Base-by-base conservation (phyloP, 2,797 vertebrate genomes). In the Sternotherus odoratus region DNA sequence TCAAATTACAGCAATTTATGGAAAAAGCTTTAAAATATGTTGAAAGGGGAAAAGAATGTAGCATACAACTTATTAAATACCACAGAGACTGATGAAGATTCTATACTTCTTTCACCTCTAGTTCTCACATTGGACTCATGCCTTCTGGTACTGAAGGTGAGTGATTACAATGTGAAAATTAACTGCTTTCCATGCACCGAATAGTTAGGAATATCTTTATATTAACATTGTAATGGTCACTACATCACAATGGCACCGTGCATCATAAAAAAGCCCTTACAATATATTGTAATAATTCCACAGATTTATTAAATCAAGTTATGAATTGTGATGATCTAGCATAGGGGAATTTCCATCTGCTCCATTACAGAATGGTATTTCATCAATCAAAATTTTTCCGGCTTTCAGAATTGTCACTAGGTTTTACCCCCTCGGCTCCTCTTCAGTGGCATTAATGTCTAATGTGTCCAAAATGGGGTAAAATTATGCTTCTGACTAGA, bases 291-390 rank as follows among this genome's bases (percentile, higher is more conserved):
- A 69, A 84, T 93, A 95, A 90, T 84, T 95, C 90, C 94, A 86
- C 56, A 72, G 86, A 91, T 95, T 97, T 97, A 93, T 95, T 81
- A 88, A 92, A 79, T 28, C 33, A 53, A 92, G 91, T 94, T 95
- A 88, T 90, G 57, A 95, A 88, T 94, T 92, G 91, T 92, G 92
- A 77, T 87, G 74, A 93, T 91, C 79, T 57, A 72, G 83, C 89
- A 92, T 92, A 85, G 92, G 87, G 69, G 63, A 69, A 95, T 77
- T 95, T 81, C 86, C 88, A 95, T 92, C 88, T 97, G 77, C 79
- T 93, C 90, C 89, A 88, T 92, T 97, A 94, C 66, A 49, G 60
- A 81, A 88, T 89, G 86, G 77, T 94, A 84, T 91, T 26, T 5
- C 91, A 66, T 96, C 95, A 89, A 36, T 95, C 85, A 88, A 63